These are phyloP conservation scores for Sebastes minor DNA, from an alignment of 2,797 vertebrate species.

Conservation along the genomic window DNA sequence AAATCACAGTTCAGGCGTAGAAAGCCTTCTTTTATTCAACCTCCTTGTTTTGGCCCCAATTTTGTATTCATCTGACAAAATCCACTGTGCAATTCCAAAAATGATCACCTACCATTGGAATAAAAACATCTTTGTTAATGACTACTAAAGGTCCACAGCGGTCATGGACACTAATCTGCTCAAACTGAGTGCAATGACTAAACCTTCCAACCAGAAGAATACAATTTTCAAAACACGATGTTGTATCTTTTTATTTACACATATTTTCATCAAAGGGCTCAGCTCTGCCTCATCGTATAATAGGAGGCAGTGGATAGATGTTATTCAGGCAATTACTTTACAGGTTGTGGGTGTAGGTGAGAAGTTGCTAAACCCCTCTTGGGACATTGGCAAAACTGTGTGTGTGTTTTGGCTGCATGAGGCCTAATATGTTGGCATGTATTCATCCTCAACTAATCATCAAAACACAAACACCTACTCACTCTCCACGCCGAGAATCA, in stretches of 20 bases:
- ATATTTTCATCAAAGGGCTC: constrained; percentile 26
- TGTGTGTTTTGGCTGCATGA: constrained; percentile 63
- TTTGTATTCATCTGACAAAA: neutral
- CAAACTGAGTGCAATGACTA: neutral
- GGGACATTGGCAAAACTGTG: constrained; percentile 60
- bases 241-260: constrained; percentile 17
- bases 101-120: neutral
- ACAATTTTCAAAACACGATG: neutral
- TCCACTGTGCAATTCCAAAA: neutral
- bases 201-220: neutral
- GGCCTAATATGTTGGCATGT: constrained; percentile 68
- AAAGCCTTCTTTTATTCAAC: neutral
- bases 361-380: constrained; percentile 68
- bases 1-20: rapidly evolving
- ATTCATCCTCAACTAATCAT: constrained; percentile 72
- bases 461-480: constrained; percentile 76
- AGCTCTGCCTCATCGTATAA: constrained; percentile 21
- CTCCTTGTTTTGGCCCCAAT: neutral
- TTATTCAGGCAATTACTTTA: constrained; percentile 61
- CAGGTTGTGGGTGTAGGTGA: constrained; percentile 68
- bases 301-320: constrained; percentile 23
- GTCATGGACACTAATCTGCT: neutral
- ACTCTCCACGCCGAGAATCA: constrained; percentile 49
- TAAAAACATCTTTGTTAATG: constrained; percentile 2
- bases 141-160: neutral